Evolutionary conservation across 2,888 invertebrate species (phyloP).

Genomic region (Diploptera punctata): DNA sequence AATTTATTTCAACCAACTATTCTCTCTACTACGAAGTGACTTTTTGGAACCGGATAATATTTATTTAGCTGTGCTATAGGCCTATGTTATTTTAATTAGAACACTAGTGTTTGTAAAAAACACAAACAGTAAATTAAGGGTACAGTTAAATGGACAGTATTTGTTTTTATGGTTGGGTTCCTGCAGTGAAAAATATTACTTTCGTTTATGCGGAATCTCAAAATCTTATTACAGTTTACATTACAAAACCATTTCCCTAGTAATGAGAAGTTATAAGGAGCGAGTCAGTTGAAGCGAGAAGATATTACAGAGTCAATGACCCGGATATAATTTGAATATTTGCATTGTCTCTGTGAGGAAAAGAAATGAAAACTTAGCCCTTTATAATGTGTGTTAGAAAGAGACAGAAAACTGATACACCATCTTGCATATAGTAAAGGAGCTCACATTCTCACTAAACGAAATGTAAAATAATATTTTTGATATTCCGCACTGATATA

Average conservation of each 20-base stretch:
- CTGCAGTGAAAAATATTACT: background rate
- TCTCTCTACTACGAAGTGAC: too few species aligned
- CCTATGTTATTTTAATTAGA: too few species aligned
- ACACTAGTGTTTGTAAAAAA: too few species aligned
- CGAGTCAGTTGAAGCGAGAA: background rate
- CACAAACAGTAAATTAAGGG: too few species aligned
- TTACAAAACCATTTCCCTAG: slow-evolving; percentile 1
- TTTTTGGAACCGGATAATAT: too few species aligned
- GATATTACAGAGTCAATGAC: slow-evolving; percentile 25
- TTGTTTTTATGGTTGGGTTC: too few species aligned
- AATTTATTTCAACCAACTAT: too few species aligned
- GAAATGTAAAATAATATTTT: too few species aligned
- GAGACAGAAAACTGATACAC: background rate
- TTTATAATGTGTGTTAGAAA: background rate
- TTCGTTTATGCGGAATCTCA: background rate
- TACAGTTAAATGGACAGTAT: too few species aligned
- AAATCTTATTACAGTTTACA: background rate
- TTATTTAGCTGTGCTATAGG: too few species aligned
- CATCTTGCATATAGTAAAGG: background rate
- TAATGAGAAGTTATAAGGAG: background rate
- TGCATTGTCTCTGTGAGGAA: background rate
- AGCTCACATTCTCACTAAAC: background rate
- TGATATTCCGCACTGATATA: too few species aligned
- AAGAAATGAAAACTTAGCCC: background rate
- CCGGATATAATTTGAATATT: slow-evolving; percentile 26